Conservation (phyloP, 2,888 invertebrate species). For the Megamerina dolium region DNA sequence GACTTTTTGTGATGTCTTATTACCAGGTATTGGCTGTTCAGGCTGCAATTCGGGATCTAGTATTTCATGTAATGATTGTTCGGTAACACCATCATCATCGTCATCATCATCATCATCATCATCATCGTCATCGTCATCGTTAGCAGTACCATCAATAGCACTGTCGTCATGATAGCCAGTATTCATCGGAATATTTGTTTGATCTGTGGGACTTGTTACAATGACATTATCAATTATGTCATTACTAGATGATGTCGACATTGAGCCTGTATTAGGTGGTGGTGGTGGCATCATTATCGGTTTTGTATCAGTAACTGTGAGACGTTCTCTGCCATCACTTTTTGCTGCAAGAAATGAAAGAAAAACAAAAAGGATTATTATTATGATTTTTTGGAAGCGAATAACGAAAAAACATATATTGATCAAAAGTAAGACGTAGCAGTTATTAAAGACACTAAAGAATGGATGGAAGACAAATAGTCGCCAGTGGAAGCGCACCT, state of each 20-base stretch:
- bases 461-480: not conserved
- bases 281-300: conserved; percentile 31
- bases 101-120: conserved; percentile 36
- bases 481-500: no score
- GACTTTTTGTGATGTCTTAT: conserved; percentile 73
- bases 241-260: no score
- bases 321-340: conserved; percentile 46
- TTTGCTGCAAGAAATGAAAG: conserved; percentile 47
- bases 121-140: conserved; percentile 19
- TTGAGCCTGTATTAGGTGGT: conserved; percentile 17
- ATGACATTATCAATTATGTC: no score
- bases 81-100: conserved; percentile 33
- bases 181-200: no score
- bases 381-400: not conserved
- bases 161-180: no score
- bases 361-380: not conserved
- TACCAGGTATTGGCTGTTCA: conserved; percentile 71
- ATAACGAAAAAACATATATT: not conserved
- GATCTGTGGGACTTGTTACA: conserved; percentile 8
- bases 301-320: conserved; percentile 46
- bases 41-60: conserved; percentile 78
- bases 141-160: conserved; percentile 17
- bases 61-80: conserved; percentile 61
- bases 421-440: not conserved
- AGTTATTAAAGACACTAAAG: not conserved